Base-by-base conservation (phyloP, 2,113 vertebrate genomes). In the Panthera tigris region DNA sequence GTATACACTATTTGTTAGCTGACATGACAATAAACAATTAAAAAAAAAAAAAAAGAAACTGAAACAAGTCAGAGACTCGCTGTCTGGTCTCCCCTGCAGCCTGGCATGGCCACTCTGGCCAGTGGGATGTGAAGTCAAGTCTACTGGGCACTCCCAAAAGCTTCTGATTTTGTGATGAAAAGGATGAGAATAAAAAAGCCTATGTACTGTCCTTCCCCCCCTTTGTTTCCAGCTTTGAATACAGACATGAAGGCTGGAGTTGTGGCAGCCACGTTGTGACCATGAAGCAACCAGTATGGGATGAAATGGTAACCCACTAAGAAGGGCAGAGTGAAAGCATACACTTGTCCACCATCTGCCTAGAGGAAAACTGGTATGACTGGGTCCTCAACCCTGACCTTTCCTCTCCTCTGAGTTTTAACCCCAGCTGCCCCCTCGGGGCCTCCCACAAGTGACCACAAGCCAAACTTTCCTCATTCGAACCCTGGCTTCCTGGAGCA, bases 351-450 rank as follows among this genome's bases (percentile, higher is more conserved):
- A 4, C 6, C 4, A 74, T 6, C 84, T 12, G 69, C 36, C 65
- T 12, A 1, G 0, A 1, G 87, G 68, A 5, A n/a, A 78, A 92
- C 27, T 0, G 6, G 14, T 52, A 0, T 31, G n/a, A 5, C 10
- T 1, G n/a, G 1, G 4, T 50, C 52, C n/a, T 66, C 48, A 18
- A 1, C 91, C 57, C 41, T n/a, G 91, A n/a, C 31, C 63, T 41
- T 61, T 14, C 21, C 73, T 36, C n/a, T 45, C 0, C 69, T 69
- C 61, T 9, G 31, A 25, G 25, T 33, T 14, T 41, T 7, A 33
- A 85, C 52, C 39, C 65, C 92, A 57, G 71, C 82, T 4, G 15
- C 71, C 25, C 39, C 23, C 55, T 18, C 45, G 27, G 33, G 18
- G 33, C n/a, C 27, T 86, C 50, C 90, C 48, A 1, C 0, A 0